Conservation (phyloP, 2,888 invertebrate species). For the Candidula unifasciata region DNA sequence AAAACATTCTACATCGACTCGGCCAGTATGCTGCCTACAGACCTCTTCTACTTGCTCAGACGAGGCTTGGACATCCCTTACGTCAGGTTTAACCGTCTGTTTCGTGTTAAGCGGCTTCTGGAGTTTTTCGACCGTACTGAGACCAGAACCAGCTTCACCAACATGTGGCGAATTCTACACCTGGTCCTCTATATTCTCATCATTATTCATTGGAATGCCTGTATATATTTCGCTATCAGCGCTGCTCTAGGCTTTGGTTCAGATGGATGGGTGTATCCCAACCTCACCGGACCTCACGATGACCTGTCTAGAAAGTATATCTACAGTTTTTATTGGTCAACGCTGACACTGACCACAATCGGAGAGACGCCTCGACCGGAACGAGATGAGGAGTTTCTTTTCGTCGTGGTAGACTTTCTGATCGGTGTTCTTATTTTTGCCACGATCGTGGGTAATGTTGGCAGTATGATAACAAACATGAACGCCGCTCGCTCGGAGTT, state of each 20-base stretch:
- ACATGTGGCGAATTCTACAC: constrained; percentile 79
- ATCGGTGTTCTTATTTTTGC: constrained; percentile 97
- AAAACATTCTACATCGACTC: constrained; percentile 77
- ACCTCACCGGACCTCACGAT: constrained; percentile 57
- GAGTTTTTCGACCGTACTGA: constrained; percentile 97
- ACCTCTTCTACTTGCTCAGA: constrained; percentile 73
- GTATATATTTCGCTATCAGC: constrained; percentile 77
- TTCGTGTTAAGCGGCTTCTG: constrained; percentile 86
- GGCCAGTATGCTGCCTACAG: constrained; percentile 78
- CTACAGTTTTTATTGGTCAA: constrained; percentile 96
- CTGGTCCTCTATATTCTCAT: constrained; percentile 77
- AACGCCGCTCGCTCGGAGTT: constrained; percentile 95
- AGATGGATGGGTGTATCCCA: constrained; percentile 85
- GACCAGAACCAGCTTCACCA: constrained; percentile 94
- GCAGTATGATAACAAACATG: constrained; percentile 93
- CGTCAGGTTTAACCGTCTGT: constrained; percentile 90
- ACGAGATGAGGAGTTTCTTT: constrained; percentile 92
- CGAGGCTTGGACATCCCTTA: constrained; percentile 78
- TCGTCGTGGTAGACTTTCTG: constrained; percentile 94
- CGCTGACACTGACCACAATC: constrained; percentile 94
- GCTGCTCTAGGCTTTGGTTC: constrained; percentile 88
- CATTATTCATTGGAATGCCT: constrained; percentile 78
- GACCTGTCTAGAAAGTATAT: constrained; percentile 89
- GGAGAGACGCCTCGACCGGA: constrained; percentile 93
- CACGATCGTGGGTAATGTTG: constrained; percentile 96